These are phyloP conservation scores for Cacoxenus indagator DNA, from an alignment of 2,888 invertebrate species.

Conservation along the genomic window DNA sequence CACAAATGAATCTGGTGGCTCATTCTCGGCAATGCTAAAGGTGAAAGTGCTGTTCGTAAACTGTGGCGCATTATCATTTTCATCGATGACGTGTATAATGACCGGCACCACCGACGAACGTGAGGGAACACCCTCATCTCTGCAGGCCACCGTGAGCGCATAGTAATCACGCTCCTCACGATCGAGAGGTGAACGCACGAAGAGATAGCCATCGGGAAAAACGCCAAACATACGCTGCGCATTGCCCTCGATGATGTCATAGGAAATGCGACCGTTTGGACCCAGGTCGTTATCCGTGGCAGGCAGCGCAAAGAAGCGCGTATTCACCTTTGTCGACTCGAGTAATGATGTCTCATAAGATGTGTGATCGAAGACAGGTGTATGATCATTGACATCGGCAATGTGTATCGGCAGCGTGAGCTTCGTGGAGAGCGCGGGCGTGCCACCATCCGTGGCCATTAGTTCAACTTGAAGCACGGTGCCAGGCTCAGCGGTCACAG, in stretches of 20 bases:
- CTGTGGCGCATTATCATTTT: constrained; percentile 95
- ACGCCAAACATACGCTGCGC: constrained; percentile 89
- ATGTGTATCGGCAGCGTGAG: constrained; percentile 81
- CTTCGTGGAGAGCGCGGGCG: constrained; percentile 80
- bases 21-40: constrained; percentile 90
- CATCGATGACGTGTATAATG: constrained; percentile 93
- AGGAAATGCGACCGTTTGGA: constrained; percentile 83
- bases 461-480: constrained; percentile 82
- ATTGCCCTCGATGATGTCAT: constrained; percentile 89
- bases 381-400: constrained; percentile 94
- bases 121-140: constrained; percentile 83
- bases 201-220: constrained; percentile 94
- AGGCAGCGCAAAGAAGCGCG: constrained; percentile 88
- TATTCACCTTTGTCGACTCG: constrained; percentile 92
- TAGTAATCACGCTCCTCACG: constrained; percentile 93
- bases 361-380: constrained; percentile 92
- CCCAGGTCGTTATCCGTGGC: constrained; percentile 92
- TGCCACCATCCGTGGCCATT: constrained; percentile 87
- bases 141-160: constrained; percentile 86
- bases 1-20: constrained; percentile 90
- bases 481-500: constrained; percentile 82
- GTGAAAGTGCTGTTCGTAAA: constrained; percentile 93
- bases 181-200: constrained; percentile 88
- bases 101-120: constrained; percentile 90
- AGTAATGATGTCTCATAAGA: constrained; percentile 92